Evolutionary conservation across 35 echinoderm and acorn worm species (phyloP), one percentile per base, ranked within the genome.

Genomic region (Lytechinus variegatus): DNA sequence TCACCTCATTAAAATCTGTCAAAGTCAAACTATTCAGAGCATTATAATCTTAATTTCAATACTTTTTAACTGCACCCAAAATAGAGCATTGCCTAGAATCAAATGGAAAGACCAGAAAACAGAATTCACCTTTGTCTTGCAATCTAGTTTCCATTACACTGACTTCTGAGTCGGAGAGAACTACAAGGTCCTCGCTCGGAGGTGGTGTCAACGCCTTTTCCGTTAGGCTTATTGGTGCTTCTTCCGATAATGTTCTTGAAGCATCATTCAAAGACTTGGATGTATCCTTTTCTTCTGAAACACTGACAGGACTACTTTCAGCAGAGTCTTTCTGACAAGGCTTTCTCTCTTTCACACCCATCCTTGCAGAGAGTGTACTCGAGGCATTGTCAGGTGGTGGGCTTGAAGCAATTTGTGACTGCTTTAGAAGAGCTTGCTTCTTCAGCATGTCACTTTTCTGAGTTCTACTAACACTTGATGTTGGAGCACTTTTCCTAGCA

Each of bases 401-500:
- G 21, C 14, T 79, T 79, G 19, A 6, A 79, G 4, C 21, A 7
- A 16, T 79, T 79, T 79, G 29, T 52, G 28, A 44, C 52, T 8
- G 28, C 88, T 44, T 44, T 44, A 90, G 24, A 12, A 90, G 29
- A n/a, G 88, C 88, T 90, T 90, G 88, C 27, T 90, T 90, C 52
- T 90, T 44, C 27, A 90, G 88, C 88, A 90, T 90, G 29, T 90
- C 88, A 44, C 52, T 90, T 54, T 54, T 44, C 16, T 90, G 88
- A 9, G n/a, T 90, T 12, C 88, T 90, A 33, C 88, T 90, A 9
- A 90, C 88, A 54, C 29, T 19, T 1, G 88, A 90, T 54, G 88
- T 14, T 52, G 88, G 88, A 90, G 27, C 88, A 90, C 29, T 90
- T 44, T 90, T 90, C 27, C 88, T 90, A 10, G 88, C 88, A 54